Evolutionary conservation across 2,113 vertebrate species (phyloP).

Genomic region (Pyrgilauda ruficollis): DNA sequence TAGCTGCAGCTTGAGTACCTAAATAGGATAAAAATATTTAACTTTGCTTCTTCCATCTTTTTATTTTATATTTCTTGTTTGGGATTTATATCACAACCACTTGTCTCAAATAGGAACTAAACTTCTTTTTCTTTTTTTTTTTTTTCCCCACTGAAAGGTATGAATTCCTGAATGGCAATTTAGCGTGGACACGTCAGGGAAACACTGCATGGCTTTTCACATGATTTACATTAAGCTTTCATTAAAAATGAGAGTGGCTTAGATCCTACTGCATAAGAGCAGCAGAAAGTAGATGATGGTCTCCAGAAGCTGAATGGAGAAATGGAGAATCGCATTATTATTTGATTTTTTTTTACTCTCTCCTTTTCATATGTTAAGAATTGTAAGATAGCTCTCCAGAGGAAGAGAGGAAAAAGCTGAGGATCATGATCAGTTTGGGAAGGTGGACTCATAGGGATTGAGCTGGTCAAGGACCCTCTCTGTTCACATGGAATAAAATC

Average conservation of each 20-base stretch:
- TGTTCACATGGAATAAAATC: not conserved
- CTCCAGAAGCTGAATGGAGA: not conserved
- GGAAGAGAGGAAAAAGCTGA: not conserved
- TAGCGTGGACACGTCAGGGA: not conserved
- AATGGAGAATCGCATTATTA: not conserved
- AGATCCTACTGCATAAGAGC: not conserved
- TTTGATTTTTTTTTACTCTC: not conserved
- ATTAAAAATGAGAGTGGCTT: conserved; percentile 9
- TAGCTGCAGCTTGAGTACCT: not conserved
- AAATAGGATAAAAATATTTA: not conserved
- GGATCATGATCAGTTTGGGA: not conserved
- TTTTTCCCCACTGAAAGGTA: not conserved
- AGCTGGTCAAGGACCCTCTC: not conserved
- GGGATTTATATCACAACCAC: not conserved
- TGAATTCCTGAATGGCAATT: conserved; percentile 51
- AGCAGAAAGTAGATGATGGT: not conserved
- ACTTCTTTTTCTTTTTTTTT: not conserved
- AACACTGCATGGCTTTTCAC: conserved; percentile 21
- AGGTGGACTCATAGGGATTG: not conserved
- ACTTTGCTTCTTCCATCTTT: not conserved
- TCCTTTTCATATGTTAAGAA: not conserved
- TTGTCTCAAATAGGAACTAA: not conserved
- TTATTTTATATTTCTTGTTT: not conserved
- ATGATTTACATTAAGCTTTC: conserved; percentile 38
- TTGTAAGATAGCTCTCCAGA: not conserved